Percentiles rank a stretch among this genome's conserved stretches.
These are phyloP conservation scores for Brachypalpus laphriformis DNA, from an alignment of 2,888 invertebrate species.

Conservation along the genomic window DNA sequence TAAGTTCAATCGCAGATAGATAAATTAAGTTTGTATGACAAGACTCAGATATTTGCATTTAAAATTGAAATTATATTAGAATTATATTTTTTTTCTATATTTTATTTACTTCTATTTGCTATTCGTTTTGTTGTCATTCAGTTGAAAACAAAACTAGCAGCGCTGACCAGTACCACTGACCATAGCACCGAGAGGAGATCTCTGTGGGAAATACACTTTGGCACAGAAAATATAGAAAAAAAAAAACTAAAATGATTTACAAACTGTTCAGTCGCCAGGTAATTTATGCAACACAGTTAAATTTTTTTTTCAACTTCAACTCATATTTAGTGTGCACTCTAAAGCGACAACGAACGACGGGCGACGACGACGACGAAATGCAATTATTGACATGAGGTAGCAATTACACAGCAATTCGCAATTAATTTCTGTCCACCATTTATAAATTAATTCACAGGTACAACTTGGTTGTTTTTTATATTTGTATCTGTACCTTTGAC, in stretches of 20 bases:
- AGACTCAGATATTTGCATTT: constrained; percentile 73
- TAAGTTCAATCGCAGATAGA: constrained; percentile 78
- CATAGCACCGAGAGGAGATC: constrained; percentile 1
- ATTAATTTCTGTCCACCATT: constrained; percentile 73
- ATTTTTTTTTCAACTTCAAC: constrained; percentile 14
- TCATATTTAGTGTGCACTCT: constrained; percentile 47
- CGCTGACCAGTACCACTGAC: constrained; percentile 16
- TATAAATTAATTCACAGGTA: constrained; percentile 66
- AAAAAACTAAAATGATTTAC: constrained; percentile 42
- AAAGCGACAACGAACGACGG: constrained; percentile 21
- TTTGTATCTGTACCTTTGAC: constrained; percentile 3
- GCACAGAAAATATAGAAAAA: not conserved
- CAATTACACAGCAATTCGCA: constrained; percentile 73
- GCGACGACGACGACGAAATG: constrained; percentile 45
- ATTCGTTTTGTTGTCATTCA: constrained; percentile 36
- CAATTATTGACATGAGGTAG: constrained; percentile 73
- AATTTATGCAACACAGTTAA: constrained; percentile 67
- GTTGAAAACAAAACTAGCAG: constrained; percentile 1
- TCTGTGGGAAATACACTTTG: constrained; percentile 55
- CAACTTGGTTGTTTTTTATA: not conserved
- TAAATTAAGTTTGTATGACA: constrained; percentile 61
- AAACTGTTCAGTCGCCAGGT: constrained; percentile 23
- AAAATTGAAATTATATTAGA: constrained; percentile 72
- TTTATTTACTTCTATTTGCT: not conserved
- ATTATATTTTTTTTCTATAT: constrained; percentile 13